Conservation (phyloP, 2,888 invertebrate species). For the Pilophorus perplexus region DNA sequence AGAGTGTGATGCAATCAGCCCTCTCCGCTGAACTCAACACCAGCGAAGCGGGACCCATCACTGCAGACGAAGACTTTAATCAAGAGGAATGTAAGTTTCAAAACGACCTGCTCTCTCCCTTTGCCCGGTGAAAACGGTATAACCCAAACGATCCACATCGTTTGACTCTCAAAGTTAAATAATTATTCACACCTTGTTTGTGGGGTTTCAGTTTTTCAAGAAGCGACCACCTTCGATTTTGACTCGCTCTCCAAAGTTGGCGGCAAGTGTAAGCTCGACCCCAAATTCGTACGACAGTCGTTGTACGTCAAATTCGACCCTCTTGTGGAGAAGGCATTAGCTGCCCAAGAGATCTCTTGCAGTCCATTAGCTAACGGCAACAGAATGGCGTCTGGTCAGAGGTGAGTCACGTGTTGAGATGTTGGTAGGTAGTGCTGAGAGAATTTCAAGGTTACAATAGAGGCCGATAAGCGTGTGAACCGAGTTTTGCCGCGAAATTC, state of each 20-base stretch:
- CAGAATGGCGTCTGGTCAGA: too few species aligned
- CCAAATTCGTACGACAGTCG: conserved; percentile 56
- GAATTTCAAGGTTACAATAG: too few species aligned
- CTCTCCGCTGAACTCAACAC: conserved; percentile 43
- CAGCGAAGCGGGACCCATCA: conserved; percentile 47
- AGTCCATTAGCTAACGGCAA: conserved; percentile 8
- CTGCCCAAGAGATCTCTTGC: neutral
- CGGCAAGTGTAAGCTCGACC: neutral
- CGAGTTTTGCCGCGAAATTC: too few species aligned
- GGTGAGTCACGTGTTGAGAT: neutral
- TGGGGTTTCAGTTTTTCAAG: conserved; percentile 32
- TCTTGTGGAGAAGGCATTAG: conserved; percentile 49
- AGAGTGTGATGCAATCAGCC: conserved; percentile 44
- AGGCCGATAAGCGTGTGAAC: too few species aligned
- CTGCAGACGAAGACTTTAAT: conserved; percentile 46
- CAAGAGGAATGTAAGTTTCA: conserved; percentile 37
- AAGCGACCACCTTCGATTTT: conserved; percentile 46
- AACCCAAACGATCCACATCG: too few species aligned
- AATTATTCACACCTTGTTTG: neutral
- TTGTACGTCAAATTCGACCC: conserved; percentile 67
- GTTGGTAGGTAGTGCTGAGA: too few species aligned
- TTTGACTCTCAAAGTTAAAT: too few species aligned
- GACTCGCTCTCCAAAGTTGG: conserved; percentile 46
- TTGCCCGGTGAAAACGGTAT: too few species aligned
- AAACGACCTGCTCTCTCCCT: too few species aligned